A percentile compares a stretch with the other conserved stretches of the same genome.
These are phyloP conservation scores for Doris montereyensis DNA, from an alignment of 2,888 invertebrate species.

Conservation along the genomic window DNA sequence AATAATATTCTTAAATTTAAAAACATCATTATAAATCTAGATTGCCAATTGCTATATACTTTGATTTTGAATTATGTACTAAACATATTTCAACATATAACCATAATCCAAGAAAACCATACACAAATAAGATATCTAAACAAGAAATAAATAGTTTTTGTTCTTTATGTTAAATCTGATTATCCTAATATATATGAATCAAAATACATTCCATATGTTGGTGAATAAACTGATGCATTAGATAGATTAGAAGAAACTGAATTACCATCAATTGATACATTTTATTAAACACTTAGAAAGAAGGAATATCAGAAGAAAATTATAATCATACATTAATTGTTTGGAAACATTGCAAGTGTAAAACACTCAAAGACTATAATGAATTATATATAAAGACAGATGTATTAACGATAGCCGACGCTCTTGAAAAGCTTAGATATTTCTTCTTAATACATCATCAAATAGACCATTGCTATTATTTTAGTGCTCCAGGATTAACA, in stretches of 20 bases:
- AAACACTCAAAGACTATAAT: conserved; percentile 40
- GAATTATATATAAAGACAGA: conserved; percentile 6
- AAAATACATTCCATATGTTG: too few relatives aligned
- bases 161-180: too few relatives aligned
- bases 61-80: too few relatives aligned
- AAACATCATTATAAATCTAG: too few relatives aligned
- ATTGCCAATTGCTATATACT: too few relatives aligned
- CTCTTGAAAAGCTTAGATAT: not conserved
- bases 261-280: not conserved
- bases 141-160: too few relatives aligned
- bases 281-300: not conserved
- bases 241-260: conserved; percentile 38
- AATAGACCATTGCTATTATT: not conserved
- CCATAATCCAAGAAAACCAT: too few relatives aligned
- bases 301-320: conserved; percentile 30
- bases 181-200: too few relatives aligned
- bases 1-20: too few relatives aligned
- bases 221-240: conserved; percentile 28
- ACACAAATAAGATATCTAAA: too few relatives aligned
- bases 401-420: not conserved
- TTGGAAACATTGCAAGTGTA: conserved; percentile 35
- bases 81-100: too few relatives aligned
- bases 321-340: conserved; percentile 3
- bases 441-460: conserved; percentile 43
- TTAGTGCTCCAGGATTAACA: not conserved